A percentile compares a stretch with the other conserved stretches of the same genome.
Conservation (phyloP, 1,140 invertebrate species). For the Tribolium madens region DNA sequence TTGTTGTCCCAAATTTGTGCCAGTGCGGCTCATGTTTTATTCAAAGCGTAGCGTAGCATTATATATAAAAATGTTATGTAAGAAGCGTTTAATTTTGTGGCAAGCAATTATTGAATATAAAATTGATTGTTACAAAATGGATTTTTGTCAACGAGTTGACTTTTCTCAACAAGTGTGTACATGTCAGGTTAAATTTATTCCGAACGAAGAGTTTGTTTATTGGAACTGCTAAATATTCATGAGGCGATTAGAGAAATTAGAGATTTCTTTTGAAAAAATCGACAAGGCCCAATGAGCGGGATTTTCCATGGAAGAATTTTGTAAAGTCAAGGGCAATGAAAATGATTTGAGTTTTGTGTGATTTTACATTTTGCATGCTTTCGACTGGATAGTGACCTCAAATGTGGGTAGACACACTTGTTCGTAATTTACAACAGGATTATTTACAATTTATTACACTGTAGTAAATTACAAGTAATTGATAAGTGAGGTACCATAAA, state of each 20-base stretch:
- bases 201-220: neutral
- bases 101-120: slow-evolving; percentile 23
- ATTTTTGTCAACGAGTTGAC: neutral
- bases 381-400: slow-evolving; percentile 18
- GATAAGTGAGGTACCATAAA: slow-evolving; percentile 1
- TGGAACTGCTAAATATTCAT: slow-evolving; percentile 18
- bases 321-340: neutral
- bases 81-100: slow-evolving; percentile 12
- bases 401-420: slow-evolving; percentile 1
- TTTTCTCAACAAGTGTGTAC: neutral
- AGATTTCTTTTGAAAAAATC: neutral
- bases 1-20: neutral
- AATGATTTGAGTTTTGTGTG: neutral
- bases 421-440: slow-evolving; percentile 14
- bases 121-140: slow-evolving; percentile 11
- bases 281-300: neutral
- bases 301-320: neutral
- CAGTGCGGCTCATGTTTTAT: slow-evolving; percentile 15
- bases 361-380: slow-evolving; percentile 12
- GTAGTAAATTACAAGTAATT: slow-evolving; percentile 19
- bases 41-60: neutral
- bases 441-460: slow-evolving; percentile 31
- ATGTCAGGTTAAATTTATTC: neutral
- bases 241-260: neutral
- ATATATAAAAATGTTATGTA: slow-evolving; percentile 30